A percentile compares a stretch with the other conserved stretches of the same genome.
phyloP scores from a whole-genome alignment of 2,113 vertebrate species.

The Kobus ellipsiprymnus region DNA sequence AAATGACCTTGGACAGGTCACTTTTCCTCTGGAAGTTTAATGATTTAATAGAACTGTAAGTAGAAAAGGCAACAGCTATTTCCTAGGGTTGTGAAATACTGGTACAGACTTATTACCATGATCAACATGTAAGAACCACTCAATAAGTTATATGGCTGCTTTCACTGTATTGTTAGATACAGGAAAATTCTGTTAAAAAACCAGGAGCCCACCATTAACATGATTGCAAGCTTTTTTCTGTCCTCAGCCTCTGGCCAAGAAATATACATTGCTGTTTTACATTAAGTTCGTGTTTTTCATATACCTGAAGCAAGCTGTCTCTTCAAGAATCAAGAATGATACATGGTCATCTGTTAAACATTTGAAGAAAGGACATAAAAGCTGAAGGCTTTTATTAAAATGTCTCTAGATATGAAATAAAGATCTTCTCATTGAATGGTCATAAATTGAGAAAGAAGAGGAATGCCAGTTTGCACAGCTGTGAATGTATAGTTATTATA shows the following conservation, averaged over 20 bases:
- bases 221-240: not conserved
- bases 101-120: not conserved
- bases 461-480: conserved; percentile 33
- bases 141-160: not conserved
- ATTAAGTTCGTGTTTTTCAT: conserved; percentile 48
- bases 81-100: not conserved
- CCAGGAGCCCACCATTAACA: not conserved
- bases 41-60: not conserved
- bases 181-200: conserved; percentile 18
- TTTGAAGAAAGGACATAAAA: conserved; percentile 54
- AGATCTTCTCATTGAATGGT: conserved; percentile 42
- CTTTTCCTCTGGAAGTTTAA: conserved; percentile 5
- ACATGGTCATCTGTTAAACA: conserved; percentile 61
- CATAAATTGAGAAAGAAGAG: conserved; percentile 55
- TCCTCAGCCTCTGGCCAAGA: conserved; percentile 27
- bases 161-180: conserved; percentile 13
- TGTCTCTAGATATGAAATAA: conserved; percentile 61
- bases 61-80: not conserved
- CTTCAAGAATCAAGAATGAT: conserved; percentile 55
- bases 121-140: not conserved
- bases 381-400: conserved; percentile 67
- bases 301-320: conserved; percentile 53
- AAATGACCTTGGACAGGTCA: not conserved
- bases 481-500: conserved; percentile 4
- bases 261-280: conserved; percentile 46